Percentiles rank a stretch among this genome's conserved stretches.
phyloP scores from a whole-genome alignment of 2,797 vertebrate genomes.

The Podargus strigoides region DNA sequence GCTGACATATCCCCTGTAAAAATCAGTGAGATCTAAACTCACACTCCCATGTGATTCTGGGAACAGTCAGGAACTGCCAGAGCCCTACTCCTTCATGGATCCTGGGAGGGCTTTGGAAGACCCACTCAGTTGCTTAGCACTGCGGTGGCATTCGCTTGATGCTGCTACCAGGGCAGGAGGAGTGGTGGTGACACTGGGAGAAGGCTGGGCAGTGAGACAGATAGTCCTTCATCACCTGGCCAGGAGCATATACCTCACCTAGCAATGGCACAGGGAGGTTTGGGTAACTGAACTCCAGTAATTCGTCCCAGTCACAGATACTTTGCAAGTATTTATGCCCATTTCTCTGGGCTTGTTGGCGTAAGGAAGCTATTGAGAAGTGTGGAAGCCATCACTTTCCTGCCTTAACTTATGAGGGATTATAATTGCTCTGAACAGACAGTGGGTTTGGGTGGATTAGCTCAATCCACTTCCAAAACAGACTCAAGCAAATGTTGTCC shows the following conservation, averaged over 20 bases:
- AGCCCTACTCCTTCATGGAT: neutral
- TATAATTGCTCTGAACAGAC: neutral
- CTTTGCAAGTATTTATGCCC: neutral
- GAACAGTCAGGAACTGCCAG: neutral
- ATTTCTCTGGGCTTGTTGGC: neutral
- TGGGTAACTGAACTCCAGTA: neutral
- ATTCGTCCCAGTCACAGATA: neutral
- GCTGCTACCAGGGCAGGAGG: fast-evolving
- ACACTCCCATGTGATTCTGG: neutral
- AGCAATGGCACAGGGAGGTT: neutral
- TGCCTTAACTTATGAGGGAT: neutral
- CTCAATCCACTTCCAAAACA: neutral
- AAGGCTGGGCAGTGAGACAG: neutral
- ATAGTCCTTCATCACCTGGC: neutral
- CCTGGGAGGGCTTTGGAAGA: neutral
- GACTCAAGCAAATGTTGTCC: neutral
- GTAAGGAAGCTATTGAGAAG: neutral
- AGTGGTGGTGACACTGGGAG: neutral
- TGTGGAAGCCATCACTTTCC: neutral
- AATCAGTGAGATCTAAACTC: neutral
- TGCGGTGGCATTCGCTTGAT: fast-evolving
- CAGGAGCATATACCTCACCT: neutral
- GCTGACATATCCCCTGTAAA: slow-evolving; percentile 22
- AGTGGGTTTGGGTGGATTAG: neutral
- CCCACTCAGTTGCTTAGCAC: neutral